Base-by-base conservation (phyloP, 2,113 vertebrate genomes). In the Carollia perspicillata region DNA sequence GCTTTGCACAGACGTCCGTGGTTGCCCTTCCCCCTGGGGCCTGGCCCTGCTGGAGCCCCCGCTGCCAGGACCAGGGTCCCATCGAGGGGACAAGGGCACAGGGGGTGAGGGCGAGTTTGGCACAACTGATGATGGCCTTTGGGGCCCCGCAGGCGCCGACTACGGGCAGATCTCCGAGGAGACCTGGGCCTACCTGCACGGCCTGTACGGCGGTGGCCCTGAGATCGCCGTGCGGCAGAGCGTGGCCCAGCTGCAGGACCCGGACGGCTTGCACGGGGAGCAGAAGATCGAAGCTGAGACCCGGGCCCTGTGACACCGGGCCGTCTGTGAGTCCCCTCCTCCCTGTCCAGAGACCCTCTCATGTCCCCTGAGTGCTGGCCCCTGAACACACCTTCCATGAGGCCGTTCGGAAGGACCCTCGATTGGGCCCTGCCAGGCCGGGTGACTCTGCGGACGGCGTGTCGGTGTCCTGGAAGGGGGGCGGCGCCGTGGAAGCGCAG, bases 161-260 rank as follows among this genome's bases (percentile, higher is more conserved):
- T 99, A 99, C 0, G 99, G 99, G 84, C 99, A 99, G 98, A 99
- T 99, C 77, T 99, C 99, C 0, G 99, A 99, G 98, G 99, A 99
- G 98, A 99, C 99, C 0, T 99, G 99, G 99, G 97, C 98, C 92
- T 99, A 99, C 97, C 97, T 99, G 83, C 98, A 99, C 97, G 98
- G 97, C 1, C 98, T 99, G 72, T 99, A 99, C 0, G 98, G 99
- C 0, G 99, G 99, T 0, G 99, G 99, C 0, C 99, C 99, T 0
- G 99, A 99, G 97, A 99, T 99, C 0, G 99, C 99, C 7, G 98
- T 99, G 96, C 98, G 99, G 6, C 99, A 99, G 98, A 99, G 98
- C 0, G 97, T 99, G 95, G 98, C 98, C 0, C 99, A 98, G 47
- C 98, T 97, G 18, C 98, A 97, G 6, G 99, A 99, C 42, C 66